Evolutionary conservation across 2,797 vertebrate genomes (phyloP), one percentile per base, ranked within the genome.

Genomic region (Monodelphis domestica): DNA sequence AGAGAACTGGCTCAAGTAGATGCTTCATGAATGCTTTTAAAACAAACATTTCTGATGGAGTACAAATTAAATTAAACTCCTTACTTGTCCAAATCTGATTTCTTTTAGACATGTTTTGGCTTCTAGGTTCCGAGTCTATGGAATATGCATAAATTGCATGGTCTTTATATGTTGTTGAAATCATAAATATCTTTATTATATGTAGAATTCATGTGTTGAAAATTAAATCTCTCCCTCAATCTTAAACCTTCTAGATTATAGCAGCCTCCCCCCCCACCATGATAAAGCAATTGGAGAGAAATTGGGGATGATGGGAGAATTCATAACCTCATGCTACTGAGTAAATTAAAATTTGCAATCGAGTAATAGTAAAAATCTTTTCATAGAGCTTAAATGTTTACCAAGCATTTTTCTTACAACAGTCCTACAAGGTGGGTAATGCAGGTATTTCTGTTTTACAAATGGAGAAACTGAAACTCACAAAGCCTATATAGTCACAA

Each of bases 91-190:
- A 33, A 78, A 26, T 15, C 57, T 87, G 55, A 28, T 45, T 51
- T 70, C 38, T 38, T 54, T 63, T 89, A 59, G 9, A 84, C 51
- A 89, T 95, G 89, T 96, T 91, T 93, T 93, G 91, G 94, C 90
- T 89, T 78, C 24, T 88, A 84, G 70, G 26, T 90, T 94, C 88
- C 94, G 56, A 91, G 95, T 78, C 70, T 78, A 89, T 52, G 87
- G 78, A 94, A 94, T 9, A 45, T 90, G 94, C 92, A 17, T 90
- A 93, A 56, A 95, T 96, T 93, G 94, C 95, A 91, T 93, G 94
- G 87, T 26, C 95, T 96, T 96, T 96, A 89, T 56, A 84, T 91
- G 89, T 91, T 93, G 94, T 92, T 95, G 93, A 97, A 96, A 57
- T 84, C 59, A 89, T 92, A 95, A 95, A 92, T 26, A 78, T 78